Base-by-base conservation (phyloP, 1,140 invertebrate genomes). In the Pectinophora gossypiella region DNA sequence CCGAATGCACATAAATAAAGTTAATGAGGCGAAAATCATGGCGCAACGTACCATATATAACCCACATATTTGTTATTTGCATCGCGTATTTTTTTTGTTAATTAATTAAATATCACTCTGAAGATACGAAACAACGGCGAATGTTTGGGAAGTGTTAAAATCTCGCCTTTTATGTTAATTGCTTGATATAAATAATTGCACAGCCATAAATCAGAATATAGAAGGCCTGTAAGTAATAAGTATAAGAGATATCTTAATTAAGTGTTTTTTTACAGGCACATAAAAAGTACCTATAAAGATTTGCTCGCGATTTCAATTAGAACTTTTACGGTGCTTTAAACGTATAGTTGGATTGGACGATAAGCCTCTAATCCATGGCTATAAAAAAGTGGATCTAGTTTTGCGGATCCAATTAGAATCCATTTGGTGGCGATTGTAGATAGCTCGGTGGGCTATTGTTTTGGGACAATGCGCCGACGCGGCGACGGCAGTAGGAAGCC, bases 361-460 rank as follows among this genome's bases (percentile, higher is more conserved):
- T 40, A 7, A 27, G 36, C 36, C 16, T 16, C 16, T 40, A 40
- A 40, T 15, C n/a, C 16, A 15, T 15, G 23, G 16, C 44, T 23
- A 23, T 40, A 40, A 54, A 48, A 54, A 54, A 40, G 19, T 21
- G 44, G 22, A 20, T 19, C 27, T 71, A 64, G 62, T 68, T 76
- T 82, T 59, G 76, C 77, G 66, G 68, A 68, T 76, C 83, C 79
- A 86, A 86, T 86, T 86, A 86, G 74, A 81, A 68, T 65, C 68
- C 56, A 76, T 84, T 79, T 83, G 73, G 74, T 78, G 66, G 59
- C 58, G 80, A 84, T 86, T 74, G 64, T 71, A 86, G 83, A 86
- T 86, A 85, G 68, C 63, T 61, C 48, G 49, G 64, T 55, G 64
- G 51, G 35, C 76, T 68, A 86, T 86, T 86, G 83, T 86, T 79